Evolutionary conservation across 2,797 vertebrate genomes (phyloP).

Genomic region (Manis crassicaudata): DNA sequence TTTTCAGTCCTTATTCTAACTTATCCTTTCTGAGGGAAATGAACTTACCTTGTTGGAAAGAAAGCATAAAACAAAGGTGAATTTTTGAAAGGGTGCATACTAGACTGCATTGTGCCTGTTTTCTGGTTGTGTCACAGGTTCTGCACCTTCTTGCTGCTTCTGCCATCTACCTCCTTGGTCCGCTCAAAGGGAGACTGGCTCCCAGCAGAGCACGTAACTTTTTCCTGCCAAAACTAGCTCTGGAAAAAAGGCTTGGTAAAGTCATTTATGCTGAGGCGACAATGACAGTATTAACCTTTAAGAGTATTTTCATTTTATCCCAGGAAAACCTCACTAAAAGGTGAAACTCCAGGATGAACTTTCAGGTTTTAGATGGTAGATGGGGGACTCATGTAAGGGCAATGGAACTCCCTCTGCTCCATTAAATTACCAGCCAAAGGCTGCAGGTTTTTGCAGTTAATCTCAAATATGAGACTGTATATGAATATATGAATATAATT

Average conservation of each 20-base stretch:
- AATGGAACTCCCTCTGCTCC: background rate
- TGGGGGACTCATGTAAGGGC: background rate
- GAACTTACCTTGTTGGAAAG: background rate
- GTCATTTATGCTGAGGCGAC: background rate
- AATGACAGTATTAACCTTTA: background rate
- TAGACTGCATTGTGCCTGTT: background rate
- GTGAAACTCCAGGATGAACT: background rate
- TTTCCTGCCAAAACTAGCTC: background rate
- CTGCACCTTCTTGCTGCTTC: background rate
- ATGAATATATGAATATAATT: constrained; percentile 47
- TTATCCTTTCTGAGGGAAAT: background rate
- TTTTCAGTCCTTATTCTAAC: background rate
- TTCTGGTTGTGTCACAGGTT: background rate
- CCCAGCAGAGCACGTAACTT: background rate
- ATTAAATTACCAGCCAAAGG: background rate
- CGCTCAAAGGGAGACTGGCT: background rate
- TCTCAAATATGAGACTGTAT: background rate
- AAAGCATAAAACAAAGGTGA: background rate
- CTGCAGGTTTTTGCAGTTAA: background rate
- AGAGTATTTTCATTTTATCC: constrained; percentile 19
- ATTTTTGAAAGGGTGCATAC: background rate
- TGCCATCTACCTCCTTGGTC: background rate
- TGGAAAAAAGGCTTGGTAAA: background rate
- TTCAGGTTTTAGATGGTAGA: background rate
- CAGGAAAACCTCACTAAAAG: constrained; percentile 45